A percentile compares a stretch with the other conserved stretches of the same genome.
Conservation (phyloP, 2,888 invertebrate species). For the Oxycera nigricornis region DNA sequence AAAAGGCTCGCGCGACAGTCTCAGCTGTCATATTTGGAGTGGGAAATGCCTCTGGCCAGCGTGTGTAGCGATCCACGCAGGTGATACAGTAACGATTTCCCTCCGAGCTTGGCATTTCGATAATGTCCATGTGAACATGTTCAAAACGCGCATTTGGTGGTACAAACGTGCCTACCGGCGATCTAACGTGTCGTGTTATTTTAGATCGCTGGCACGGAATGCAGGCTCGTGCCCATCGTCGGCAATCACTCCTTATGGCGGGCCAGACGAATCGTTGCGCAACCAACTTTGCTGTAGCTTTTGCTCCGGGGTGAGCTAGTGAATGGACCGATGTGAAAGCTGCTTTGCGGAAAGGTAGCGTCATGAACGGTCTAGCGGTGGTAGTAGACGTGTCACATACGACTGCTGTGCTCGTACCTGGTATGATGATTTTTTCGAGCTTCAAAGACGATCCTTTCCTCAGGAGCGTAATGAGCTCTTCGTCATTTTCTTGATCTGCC, state of each 20-base stretch:
- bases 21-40: no score
- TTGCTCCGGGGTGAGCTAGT: background rate
- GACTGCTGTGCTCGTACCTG: slow-evolving; percentile 36
- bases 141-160: background rate
- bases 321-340: slow-evolving; percentile 46
- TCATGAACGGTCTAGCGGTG: slow-evolving; percentile 48
- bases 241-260: background rate
- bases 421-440: background rate
- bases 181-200: background rate
- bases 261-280: no score
- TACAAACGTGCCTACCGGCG: background rate
- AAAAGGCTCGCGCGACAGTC: no score
- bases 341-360: slow-evolving; percentile 44
- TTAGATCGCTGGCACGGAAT: background rate
- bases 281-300: background rate
- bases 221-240: background rate
- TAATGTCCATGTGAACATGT: no score
- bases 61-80: no score
- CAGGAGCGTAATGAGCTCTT: background rate
- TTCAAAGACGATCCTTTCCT: background rate
- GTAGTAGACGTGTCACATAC: slow-evolving; percentile 47
- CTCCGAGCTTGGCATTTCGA: background rate
- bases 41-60: no score
- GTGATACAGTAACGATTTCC: no score
- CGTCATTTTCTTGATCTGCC: background rate